Base-by-base conservation (phyloP, 2,888 invertebrate genomes). In the Psococerastis gibbosa region DNA sequence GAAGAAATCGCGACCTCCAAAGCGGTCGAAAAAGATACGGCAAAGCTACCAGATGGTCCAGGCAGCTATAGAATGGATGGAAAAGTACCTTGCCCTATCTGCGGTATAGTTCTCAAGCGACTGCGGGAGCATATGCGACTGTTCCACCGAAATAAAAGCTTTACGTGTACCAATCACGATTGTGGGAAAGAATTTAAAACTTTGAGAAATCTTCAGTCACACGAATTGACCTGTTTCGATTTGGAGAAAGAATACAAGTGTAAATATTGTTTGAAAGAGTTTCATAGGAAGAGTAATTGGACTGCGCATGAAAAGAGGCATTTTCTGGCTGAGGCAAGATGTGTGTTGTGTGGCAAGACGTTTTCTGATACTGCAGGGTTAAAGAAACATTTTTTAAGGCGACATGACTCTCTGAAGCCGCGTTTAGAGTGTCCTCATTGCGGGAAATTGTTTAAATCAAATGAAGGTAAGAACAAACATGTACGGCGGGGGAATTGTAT, bases 271-370 rank as follows among this genome's bases (percentile, higher is more conserved):
- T 3, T 13, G 17, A 38, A 38, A 20, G 38, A 38, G 22, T 38
- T 38, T 18, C 38, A 38, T 18, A 15, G 38, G 6, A 38, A 38
- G 22, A 38, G 38, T 18, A 38, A 38, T 38, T 20, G n/a, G n/a
- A 38, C 13, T n/a, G 20, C 6, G n/a, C 38, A 38, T 18, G 38
- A 20, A 4, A 15, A 20, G n/a, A 38, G 38, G 38, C 38, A 38
- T 6, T 17, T 18, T 6, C 16, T 13, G 15, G 22, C 17, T n/a
- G 38, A 38, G 6, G 15, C 20, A 5, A 5, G n/a, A 6, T 38
- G 38, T 38, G 20, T 18, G 38, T 17, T 38, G 4, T 38, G 38
- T 11, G 20, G 20, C 18, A 38, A 38, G 22, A n/a, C 18, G 5
- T 38, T 17, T 11, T 16, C 20, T 5, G 38, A 38, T 11, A 20